Conservation (phyloP, 2,888 invertebrate genomes). For the Eledone cirrhosa region DNA sequence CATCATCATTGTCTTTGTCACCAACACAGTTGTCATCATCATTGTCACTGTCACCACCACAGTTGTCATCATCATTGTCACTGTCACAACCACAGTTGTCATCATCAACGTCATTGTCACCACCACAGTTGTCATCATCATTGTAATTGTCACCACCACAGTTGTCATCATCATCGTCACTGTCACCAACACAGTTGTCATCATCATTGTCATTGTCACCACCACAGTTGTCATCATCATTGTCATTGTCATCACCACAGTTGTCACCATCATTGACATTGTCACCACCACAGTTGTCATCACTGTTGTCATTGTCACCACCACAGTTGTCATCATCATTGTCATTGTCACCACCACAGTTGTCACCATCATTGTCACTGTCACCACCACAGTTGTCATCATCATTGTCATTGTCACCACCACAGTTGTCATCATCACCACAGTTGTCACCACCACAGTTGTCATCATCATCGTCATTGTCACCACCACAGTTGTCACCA, state of each 20-base stretch:
- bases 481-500: background rate
- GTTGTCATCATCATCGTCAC: too few species aligned
- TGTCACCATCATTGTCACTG: background rate
- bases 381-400: background rate
- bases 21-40: too few species aligned
- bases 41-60: too few species aligned
- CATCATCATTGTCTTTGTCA: background rate
- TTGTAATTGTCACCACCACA: too few species aligned
- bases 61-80: too few species aligned
- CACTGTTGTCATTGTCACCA: background rate
- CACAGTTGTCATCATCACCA: background rate
- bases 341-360: background rate
- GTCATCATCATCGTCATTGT: too few species aligned
- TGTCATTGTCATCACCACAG: background rate
- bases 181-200: too few species aligned
- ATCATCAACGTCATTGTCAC: too few species aligned
- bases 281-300: background rate
- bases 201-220: too few species aligned
- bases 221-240: background rate
- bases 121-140: too few species aligned
- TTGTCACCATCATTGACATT: background rate
- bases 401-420: background rate
- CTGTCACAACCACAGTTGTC: too few species aligned
- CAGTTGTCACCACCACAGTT: background rate
- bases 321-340: background rate